A percentile compares a stretch with the other conserved stretches of the same genome.
These are phyloP conservation scores for Uria lomvia DNA, from an alignment of 2,113 vertebrate genomes.

Conservation along the genomic window DNA sequence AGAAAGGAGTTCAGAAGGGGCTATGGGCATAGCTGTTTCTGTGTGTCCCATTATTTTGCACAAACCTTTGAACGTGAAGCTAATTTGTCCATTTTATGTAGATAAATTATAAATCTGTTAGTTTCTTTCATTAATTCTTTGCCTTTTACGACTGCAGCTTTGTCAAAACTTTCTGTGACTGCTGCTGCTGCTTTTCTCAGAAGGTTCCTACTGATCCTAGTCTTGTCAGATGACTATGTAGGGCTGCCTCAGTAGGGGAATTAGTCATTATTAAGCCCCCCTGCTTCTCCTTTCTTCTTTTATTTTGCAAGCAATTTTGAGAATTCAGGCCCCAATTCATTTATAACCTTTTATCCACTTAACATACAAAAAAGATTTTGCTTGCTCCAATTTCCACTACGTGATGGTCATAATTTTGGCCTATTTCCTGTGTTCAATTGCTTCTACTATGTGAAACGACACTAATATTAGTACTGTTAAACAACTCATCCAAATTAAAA, in stretches of 20 bases:
- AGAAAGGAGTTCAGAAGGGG: neutral
- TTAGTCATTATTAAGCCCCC: neutral
- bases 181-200: neutral
- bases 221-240: neutral
- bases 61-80: neutral
- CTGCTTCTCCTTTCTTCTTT: neutral
- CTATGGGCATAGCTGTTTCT: neutral
- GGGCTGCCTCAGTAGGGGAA: neutral
- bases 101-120: neutral
- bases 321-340: neutral
- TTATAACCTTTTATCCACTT: neutral
- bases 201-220: neutral
- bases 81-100: neutral
- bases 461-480: neutral
- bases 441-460: neutral
- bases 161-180: neutral
- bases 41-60: neutral
- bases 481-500: neutral
- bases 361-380: neutral
- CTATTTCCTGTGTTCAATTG: neutral
- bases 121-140: neutral
- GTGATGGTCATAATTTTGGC: neutral
- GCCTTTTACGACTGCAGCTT: neutral
- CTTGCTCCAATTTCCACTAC: neutral
- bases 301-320: slow-evolving; percentile 1